Conservation (phyloP, 1,140 invertebrate genomes). For the Drosophila rufa region DNA sequence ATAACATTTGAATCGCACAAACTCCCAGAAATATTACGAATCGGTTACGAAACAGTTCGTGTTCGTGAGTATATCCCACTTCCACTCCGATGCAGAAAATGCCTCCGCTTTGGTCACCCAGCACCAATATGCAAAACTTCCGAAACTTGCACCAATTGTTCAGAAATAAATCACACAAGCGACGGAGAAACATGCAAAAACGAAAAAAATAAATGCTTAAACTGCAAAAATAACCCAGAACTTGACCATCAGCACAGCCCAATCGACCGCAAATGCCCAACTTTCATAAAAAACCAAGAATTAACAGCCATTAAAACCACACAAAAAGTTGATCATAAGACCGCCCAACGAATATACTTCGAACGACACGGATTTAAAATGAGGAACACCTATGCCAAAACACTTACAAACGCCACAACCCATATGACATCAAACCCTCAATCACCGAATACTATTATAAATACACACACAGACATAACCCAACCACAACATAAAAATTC, state of each 20-base stretch:
- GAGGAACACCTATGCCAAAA: conserved; percentile 12
- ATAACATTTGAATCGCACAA: conserved; percentile 8
- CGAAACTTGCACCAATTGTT: conserved; percentile 3
- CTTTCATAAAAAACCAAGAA: conserved; percentile 18
- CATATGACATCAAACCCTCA: background rate
- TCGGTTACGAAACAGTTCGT: conserved; percentile 9
- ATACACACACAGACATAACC: conserved; percentile 7
- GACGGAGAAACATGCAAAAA: conserved; percentile 3
- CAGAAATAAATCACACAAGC: background rate
- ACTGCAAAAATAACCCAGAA: too few species aligned
- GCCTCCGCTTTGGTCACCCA: too few species aligned
- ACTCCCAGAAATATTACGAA: conserved; percentile 2
- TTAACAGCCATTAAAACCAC: conserved; percentile 17
- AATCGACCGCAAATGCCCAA: conserved; percentile 11
- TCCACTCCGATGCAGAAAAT: too few species aligned
- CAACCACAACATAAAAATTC: conserved; percentile 4
- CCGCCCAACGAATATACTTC: conserved; percentile 1
- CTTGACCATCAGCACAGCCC: too few species aligned
- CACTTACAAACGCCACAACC: conserved; percentile 14
- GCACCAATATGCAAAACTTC: conserved; percentile 5
- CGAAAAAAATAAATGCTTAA: too few species aligned
- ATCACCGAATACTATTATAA: conserved; percentile 6
- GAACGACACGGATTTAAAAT: conserved; percentile 1
- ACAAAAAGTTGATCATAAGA: conserved; percentile 21
- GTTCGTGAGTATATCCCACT: too few species aligned